phyloP scores from a whole-genome alignment of 2,888 invertebrate genomes.

The Drosophila vallismaia region DNA sequence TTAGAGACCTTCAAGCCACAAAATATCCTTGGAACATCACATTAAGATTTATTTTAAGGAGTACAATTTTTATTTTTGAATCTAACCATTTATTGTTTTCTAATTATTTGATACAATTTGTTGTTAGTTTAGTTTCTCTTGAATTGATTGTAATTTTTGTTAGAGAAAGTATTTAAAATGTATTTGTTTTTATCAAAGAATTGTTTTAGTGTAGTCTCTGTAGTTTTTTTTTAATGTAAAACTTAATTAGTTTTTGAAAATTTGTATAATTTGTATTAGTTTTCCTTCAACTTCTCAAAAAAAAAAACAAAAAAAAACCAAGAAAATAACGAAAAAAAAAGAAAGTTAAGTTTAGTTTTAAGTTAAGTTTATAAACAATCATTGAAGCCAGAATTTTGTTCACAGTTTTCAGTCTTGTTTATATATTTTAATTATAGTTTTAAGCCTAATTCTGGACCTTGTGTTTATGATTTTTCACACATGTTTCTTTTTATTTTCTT shows the following conservation, averaged over 20 bases:
- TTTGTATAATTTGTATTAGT: conserved; percentile 42
- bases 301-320: conserved; percentile 7
- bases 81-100: conserved; percentile 1
- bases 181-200: conserved; percentile 36
- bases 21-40: background rate
- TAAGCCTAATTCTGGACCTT: conserved; percentile 49
- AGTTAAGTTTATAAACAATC: conserved; percentile 41
- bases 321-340: background rate
- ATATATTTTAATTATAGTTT: conserved; percentile 12
- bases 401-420: conserved; percentile 20
- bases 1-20: conserved; percentile 20
- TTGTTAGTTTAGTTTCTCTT: conserved; percentile 15
- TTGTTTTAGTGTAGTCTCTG: conserved; percentile 39
- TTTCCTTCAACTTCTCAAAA: conserved; percentile 52
- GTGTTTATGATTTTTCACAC: conserved; percentile 74
- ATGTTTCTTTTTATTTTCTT: conserved; percentile 74
- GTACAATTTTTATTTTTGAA: background rate
- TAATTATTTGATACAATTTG: conserved; percentile 14
- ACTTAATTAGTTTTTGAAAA: conserved; percentile 29
- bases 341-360: conserved; percentile 42
- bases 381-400: conserved; percentile 2
- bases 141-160: conserved; percentile 26
- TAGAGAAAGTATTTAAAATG: conserved; percentile 28
- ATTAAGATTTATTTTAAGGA: conserved; percentile 3
- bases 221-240: conserved; percentile 36